These are phyloP conservation scores for Gryllus longicercus DNA, from an alignment of 2,888 invertebrate genomes.

Conservation along the genomic window DNA sequence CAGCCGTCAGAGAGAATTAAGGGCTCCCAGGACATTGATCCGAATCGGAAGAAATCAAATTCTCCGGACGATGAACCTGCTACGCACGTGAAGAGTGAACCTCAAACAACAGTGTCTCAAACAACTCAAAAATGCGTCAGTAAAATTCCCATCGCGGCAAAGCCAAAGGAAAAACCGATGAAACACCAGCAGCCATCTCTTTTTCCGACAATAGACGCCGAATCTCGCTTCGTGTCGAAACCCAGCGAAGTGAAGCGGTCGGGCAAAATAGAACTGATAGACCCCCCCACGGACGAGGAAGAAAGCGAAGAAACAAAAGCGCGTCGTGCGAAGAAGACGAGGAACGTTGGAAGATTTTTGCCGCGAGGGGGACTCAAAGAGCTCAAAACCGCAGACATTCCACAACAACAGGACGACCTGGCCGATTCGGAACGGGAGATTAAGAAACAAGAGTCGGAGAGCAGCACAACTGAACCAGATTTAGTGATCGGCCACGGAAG, in stretches of 20 bases:
- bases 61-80: too few relatives aligned
- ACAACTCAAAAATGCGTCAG: too few relatives aligned
- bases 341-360: not conserved
- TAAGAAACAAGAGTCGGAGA: not conserved
- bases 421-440: not conserved
- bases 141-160: too few relatives aligned
- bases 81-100: too few relatives aligned
- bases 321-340: not conserved
- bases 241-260: not conserved
- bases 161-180: too few relatives aligned
- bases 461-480: not conserved
- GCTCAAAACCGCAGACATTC: too few relatives aligned
- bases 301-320: not conserved
- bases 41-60: too few relatives aligned
- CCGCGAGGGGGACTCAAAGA: not conserved
- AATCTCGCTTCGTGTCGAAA: not conserved
- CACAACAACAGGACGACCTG: not conserved
- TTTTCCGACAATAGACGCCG: not conserved
- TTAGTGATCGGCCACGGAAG: not conserved
- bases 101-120: too few relatives aligned
- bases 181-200: too few relatives aligned
- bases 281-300: not conserved
- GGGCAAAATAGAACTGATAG: not conserved
- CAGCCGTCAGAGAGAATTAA: too few relatives aligned
- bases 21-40: too few relatives aligned